Evolutionary conservation across 2,888 invertebrate species (phyloP).

Genomic region (Drosophila cracens): DNA sequence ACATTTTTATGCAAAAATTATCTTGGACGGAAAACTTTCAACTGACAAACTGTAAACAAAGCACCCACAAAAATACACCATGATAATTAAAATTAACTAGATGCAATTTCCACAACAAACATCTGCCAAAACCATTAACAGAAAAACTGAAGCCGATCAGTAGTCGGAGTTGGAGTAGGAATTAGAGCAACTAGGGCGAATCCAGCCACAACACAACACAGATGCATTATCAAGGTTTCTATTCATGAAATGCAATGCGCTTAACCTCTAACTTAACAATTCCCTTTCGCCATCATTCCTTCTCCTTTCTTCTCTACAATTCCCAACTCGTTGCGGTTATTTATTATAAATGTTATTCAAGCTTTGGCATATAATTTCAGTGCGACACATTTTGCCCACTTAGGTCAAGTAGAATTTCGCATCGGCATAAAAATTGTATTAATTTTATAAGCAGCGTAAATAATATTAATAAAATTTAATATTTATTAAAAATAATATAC

Average conservation of each 20-base stretch:
- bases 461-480: neutral
- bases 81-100: constrained; percentile 1
- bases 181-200: constrained; percentile 41
- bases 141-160: neutral
- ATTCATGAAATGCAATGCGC: constrained; percentile 36
- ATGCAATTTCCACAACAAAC: constrained; percentile 13
- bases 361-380: neutral
- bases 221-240: constrained; percentile 45
- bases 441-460: neutral
- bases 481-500: neutral
- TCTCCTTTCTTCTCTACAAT: constrained; percentile 4
- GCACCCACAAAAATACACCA: constrained; percentile 12
- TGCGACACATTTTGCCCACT: neutral
- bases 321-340: constrained; percentile 30
- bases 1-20: no score
- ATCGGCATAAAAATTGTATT: neutral
- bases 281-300: neutral
- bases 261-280: constrained; percentile 7
- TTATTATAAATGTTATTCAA: neutral
- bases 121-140: neutral
- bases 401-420: neutral
- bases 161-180: neutral
- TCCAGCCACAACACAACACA: constrained; percentile 23
- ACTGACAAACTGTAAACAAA: constrained; percentile 14
- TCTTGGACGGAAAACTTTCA: no score